A percentile compares a stretch with the other conserved stretches of the same genome.
phyloP scores from a whole-genome alignment of 2,797 vertebrate genomes.

The Oophaga sylvatica region DNA sequence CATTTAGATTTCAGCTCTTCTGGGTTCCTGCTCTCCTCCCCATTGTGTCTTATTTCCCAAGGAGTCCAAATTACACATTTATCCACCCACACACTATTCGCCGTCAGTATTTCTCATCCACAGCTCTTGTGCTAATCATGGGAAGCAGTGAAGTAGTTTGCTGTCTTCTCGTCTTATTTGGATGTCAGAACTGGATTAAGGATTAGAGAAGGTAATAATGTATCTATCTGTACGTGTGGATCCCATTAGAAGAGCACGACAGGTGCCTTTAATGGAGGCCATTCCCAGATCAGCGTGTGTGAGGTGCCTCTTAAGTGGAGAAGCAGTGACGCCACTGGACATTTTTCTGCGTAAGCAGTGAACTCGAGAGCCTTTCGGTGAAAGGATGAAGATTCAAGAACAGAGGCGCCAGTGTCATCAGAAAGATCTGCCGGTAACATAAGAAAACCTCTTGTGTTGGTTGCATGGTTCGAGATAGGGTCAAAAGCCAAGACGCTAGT shows the following conservation, averaged over 20 bases:
- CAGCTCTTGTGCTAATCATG: constrained; percentile 24
- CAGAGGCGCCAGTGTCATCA: not conserved
- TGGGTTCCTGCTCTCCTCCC: not conserved
- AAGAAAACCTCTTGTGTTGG: not conserved
- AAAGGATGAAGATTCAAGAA: not conserved
- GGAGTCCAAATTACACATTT: not conserved
- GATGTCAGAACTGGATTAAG: constrained; percentile 42
- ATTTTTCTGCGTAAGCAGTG: not conserved
- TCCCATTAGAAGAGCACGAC: constrained; percentile 26
- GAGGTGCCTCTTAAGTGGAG: constrained; percentile 15
- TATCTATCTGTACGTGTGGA: constrained; percentile 13
- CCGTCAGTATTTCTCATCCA: not conserved
- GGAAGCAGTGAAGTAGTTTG: constrained; percentile 32
- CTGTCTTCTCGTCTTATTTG: constrained; percentile 39
- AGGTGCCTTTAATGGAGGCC: constrained; percentile 40
- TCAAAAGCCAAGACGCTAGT: no score
- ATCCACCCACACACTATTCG: constrained; percentile 20
- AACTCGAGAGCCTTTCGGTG: constrained; percentile 1
- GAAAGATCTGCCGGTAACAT: not conserved
- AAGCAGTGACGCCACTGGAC: not conserved
- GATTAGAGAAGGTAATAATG: constrained; percentile 36
- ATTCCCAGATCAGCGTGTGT: not conserved
- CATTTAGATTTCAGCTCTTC: not conserved
- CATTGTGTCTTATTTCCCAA: constrained; percentile 11
- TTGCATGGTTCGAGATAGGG: not conserved